A percentile compares a stretch with the other conserved stretches of the same genome.
Conservation (phyloP, 2,888 invertebrate species). For the Helicoverpa assulta region DNA sequence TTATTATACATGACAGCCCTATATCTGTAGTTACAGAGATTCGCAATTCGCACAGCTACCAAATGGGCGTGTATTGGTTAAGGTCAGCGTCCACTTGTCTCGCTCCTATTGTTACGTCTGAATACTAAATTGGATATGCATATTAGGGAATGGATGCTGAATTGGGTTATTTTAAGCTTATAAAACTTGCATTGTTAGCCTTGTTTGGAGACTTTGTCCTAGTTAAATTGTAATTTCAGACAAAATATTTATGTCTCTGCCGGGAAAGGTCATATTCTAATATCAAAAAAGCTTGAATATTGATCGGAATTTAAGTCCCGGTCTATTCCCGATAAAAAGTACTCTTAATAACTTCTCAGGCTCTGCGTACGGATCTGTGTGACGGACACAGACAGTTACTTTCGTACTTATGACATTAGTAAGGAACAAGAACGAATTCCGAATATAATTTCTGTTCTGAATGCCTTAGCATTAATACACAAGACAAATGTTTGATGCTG, state of each 20-base stretch:
- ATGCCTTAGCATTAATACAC: too few species aligned
- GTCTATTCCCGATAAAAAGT: too few species aligned
- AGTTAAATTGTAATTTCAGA: neutral
- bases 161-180: constrained; percentile 6
- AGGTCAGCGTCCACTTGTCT: constrained; percentile 60
- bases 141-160: constrained; percentile 3
- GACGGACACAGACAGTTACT: too few species aligned
- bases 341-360: too few species aligned
- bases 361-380: too few species aligned
- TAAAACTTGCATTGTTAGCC: neutral
- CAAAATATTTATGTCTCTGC: too few species aligned
- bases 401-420: too few species aligned
- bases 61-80: constrained; percentile 38
- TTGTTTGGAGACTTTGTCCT: neutral
- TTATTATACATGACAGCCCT: constrained; percentile 31
- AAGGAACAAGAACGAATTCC: too few species aligned
- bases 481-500: neutral
- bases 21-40: constrained; percentile 31
- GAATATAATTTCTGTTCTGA: too few species aligned
- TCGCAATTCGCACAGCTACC: constrained; percentile 36
- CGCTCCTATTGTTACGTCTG: constrained; percentile 47
- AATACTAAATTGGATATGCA: constrained; percentile 21
- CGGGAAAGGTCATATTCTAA: neutral
- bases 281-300: too few species aligned
- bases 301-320: too few species aligned